These are phyloP conservation scores for Palythoa grandis DNA, from an alignment of 92 coral and sea anemone genomes.

Conservation along the genomic window DNA sequence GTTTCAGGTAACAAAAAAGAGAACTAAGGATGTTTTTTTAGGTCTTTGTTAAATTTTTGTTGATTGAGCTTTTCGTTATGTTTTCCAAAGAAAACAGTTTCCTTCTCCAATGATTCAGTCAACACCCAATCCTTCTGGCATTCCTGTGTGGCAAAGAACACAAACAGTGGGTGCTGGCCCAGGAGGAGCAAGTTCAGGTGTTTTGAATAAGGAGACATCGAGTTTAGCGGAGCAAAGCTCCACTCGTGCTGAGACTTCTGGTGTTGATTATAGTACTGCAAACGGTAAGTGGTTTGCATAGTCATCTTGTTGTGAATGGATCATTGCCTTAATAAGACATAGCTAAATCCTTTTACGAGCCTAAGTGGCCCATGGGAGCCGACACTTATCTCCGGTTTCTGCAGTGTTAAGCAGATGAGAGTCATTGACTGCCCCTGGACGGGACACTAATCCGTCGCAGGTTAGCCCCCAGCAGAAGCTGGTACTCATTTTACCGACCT, in stretches of 20 bases:
- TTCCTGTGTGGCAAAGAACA: constrained; percentile 93
- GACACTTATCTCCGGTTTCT: too few species aligned
- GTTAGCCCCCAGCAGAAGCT: too few species aligned
- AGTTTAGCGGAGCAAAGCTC: background rate
- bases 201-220: constrained; percentile 27
- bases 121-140: constrained; percentile 75
- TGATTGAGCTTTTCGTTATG: background rate
- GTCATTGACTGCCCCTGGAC: too few species aligned
- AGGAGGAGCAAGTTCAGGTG: constrained; percentile 45
- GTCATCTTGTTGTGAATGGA: background rate
- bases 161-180: constrained; percentile 44
- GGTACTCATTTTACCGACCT: too few species aligned
- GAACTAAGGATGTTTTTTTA: background rate
- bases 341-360: too few species aligned
- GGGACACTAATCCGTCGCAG: too few species aligned
- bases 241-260: background rate
- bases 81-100: constrained; percentile 78
- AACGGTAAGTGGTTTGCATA: constrained; percentile 40
- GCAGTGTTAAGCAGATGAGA: too few species aligned
- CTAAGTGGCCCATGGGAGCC: too few species aligned
- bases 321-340: too few species aligned
- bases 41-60: background rate
- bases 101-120: constrained; percentile 87
- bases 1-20: background rate
- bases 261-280: constrained; percentile 32